These are phyloP conservation scores for Luidia sarsii DNA, from an alignment of 53 echinoderm and acorn worm genomes.

Conservation along the genomic window DNA sequence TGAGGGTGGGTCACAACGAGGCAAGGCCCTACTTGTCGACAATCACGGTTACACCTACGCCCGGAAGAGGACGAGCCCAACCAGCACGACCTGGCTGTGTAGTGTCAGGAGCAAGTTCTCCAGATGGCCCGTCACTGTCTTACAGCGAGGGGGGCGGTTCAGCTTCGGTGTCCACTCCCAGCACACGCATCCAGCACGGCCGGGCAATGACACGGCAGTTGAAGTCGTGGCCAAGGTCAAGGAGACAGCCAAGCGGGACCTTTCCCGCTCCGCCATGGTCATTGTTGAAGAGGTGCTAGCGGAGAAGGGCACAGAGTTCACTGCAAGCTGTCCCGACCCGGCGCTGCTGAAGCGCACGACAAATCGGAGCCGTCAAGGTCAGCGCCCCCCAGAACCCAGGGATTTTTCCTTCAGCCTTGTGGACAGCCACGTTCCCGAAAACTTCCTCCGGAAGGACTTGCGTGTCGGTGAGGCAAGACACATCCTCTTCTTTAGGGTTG, in stretches of 20 bases:
- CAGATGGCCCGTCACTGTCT: conserved; percentile 22
- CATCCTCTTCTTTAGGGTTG: too few species aligned
- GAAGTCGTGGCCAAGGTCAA: not conserved
- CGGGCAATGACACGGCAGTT: not conserved
- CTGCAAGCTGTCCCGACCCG: conserved; percentile 14
- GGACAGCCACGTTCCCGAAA: not conserved
- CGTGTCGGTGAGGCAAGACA: conserved; percentile 11
- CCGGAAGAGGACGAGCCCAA: not conserved
- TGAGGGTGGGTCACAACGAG: conserved; percentile 7
- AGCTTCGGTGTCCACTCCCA: not conserved
- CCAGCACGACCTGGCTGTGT: conserved; percentile 9
- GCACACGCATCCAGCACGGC: conserved; percentile 14
- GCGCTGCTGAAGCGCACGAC: conserved; percentile 28
- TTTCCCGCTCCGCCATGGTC: not conserved
- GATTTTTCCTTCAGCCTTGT: conserved; percentile 26
- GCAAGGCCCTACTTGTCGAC: conserved; percentile 20
- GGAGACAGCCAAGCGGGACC: not conserved
- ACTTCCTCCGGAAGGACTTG: conserved; percentile 48
- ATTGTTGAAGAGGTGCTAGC: conserved; percentile 9
- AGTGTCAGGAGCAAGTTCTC: not conserved
- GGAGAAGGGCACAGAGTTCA: not conserved
- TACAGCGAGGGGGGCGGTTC: not conserved
- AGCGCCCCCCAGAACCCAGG: conserved; percentile 26
- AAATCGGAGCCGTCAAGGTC: conserved; percentile 17
- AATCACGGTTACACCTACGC: conserved; percentile 16